Evolutionary conservation across 2,113 vertebrate genomes (phyloP).

Genomic region (Notiomystis cincta): DNA sequence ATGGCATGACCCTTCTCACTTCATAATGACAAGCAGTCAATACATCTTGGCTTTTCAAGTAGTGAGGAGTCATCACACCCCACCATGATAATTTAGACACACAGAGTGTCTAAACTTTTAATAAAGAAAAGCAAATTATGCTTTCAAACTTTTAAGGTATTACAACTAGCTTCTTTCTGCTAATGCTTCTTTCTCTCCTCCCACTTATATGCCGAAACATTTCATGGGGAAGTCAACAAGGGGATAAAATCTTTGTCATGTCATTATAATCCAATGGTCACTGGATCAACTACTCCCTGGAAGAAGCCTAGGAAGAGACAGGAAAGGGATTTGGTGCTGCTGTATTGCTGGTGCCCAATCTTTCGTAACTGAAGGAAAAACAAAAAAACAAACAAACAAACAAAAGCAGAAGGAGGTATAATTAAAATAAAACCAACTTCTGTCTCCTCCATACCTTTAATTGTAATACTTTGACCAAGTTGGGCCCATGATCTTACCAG

Average conservation of each 20-base stretch:
- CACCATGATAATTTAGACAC: rapidly evolving
- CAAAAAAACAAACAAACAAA: neutral
- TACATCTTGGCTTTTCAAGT: neutral
- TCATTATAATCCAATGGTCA: neutral
- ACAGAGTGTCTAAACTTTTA: neutral
- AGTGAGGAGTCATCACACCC: neutral
- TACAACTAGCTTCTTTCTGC: neutral
- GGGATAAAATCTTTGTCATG: neutral
- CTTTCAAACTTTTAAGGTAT: neutral
- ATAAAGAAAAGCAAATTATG: neutral
- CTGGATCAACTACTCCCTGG: neutral
- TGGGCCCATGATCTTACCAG: neutral
- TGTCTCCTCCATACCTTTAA: neutral
- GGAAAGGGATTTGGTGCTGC: neutral
- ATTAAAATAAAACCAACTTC: neutral
- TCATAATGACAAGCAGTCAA: neutral
- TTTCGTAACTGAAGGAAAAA: neutral
- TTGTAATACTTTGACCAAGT: neutral
- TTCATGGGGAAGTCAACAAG: neutral
- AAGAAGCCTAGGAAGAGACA: neutral
- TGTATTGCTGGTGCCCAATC: neutral
- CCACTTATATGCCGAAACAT: neutral
- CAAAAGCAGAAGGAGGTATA: neutral
- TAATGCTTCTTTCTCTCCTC: neutral
- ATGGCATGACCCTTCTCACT: neutral